phyloP scores from a whole-genome alignment of 2,888 invertebrate species.

The Conops quadrifasciatus region DNA sequence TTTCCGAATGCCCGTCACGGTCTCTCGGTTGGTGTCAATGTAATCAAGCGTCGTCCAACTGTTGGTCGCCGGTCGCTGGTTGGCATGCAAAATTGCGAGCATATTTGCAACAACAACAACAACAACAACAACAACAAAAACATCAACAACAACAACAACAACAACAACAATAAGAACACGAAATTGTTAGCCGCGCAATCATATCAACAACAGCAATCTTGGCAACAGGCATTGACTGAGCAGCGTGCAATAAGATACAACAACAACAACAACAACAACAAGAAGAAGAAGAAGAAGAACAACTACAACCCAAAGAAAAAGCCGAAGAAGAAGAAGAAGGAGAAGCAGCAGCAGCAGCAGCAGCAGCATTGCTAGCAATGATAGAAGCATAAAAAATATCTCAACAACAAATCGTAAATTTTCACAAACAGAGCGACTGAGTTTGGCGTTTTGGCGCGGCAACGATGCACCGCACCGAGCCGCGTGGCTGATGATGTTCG shows the following conservation, averaged over 20 bases:
- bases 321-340: too few relatives aligned
- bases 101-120: neutral
- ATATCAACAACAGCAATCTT: neutral
- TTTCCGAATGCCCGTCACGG: slow-evolving; percentile 4
- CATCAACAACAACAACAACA: neutral
- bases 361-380: neutral
- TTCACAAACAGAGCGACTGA: neutral
- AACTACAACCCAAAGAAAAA: too few relatives aligned
- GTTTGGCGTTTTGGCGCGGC: too few relatives aligned
- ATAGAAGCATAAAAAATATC: neutral
- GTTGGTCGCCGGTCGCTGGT: neutral
- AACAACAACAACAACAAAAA: slow-evolving; percentile 1
- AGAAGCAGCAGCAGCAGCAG: too few relatives aligned
- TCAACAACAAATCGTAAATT: slow-evolving; percentile 6
- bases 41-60: slow-evolving; percentile 2
- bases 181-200: neutral
- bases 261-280: slow-evolving; percentile 1
- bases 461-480: neutral
- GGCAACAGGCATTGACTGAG: too few relatives aligned
- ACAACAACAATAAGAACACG: slow-evolving; percentile 1
- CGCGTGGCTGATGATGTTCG: neutral
- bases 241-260: neutral
- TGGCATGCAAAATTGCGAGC: slow-evolving; percentile 10
- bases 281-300: neutral
- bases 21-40: neutral